Conservation (phyloP, 2,797 vertebrate genomes). For the Anabas testudineus region DNA sequence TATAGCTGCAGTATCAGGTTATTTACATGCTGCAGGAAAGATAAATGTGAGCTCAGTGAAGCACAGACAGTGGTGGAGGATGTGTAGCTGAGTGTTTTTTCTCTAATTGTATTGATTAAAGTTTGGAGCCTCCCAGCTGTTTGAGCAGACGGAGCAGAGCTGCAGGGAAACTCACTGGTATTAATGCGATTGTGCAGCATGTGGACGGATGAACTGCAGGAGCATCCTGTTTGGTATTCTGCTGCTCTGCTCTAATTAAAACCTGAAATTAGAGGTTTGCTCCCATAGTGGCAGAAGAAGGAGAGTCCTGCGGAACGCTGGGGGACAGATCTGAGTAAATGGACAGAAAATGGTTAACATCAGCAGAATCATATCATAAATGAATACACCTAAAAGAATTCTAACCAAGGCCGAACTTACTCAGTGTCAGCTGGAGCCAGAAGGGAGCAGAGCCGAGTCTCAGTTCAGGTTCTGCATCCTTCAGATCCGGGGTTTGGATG, state of each 20-base stretch:
- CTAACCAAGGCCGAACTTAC: too few relatives aligned
- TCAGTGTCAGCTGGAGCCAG: too few relatives aligned
- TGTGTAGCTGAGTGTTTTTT: not conserved
- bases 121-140: conserved; percentile 22
- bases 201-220: not conserved
- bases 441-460: too few relatives aligned
- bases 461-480: too few relatives aligned
- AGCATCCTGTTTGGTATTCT: not conserved
- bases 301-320: not conserved
- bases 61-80: not conserved
- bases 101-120: conserved; percentile 32
- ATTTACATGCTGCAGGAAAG: not conserved
- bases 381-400: too few relatives aligned
- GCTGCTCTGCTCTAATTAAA: conserved; percentile 34
- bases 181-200: not conserved
- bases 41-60: not conserved
- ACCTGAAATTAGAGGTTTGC: conserved; percentile 1
- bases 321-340: too few relatives aligned
- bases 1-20: not conserved
- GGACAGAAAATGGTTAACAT: too few relatives aligned
- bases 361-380: too few relatives aligned
- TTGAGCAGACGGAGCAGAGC: conserved; percentile 20
- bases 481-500: too few relatives aligned
- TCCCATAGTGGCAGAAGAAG: not conserved
- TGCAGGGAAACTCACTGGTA: not conserved